Conservation (phyloP, 1,140 invertebrate species). For the Drosophila erecta region DNA sequence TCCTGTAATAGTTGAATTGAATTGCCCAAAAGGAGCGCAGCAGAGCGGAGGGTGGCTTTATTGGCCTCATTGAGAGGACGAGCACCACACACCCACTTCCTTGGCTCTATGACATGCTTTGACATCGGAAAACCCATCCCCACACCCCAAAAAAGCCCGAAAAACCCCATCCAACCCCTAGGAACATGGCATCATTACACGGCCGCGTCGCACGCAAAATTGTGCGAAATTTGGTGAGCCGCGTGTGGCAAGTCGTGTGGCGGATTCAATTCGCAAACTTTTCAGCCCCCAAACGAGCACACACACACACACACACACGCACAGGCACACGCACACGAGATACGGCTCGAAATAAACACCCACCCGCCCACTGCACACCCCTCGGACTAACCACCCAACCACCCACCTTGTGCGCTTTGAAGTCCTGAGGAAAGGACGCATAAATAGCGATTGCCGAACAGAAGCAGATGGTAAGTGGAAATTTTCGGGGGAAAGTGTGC, state of each 20-base stretch:
- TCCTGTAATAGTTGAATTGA: conserved; percentile 79
- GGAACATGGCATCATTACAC: conserved; percentile 73
- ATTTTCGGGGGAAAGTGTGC: conserved; percentile 13
- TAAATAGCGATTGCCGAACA: conserved; percentile 48
- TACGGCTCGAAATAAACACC: conserved; percentile 47
- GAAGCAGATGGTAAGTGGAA: conserved; percentile 42
- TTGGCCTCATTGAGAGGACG: conserved; percentile 71
- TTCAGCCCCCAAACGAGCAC: conserved; percentile 39
- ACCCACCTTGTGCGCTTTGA: conserved; percentile 24
- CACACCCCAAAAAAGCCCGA: neutral
- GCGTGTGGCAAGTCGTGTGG: conserved; percentile 84
- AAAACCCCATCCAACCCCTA: conserved; percentile 6
- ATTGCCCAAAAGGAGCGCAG: conserved; percentile 56
- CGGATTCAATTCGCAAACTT: conserved; percentile 84
- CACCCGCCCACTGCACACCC: neutral
- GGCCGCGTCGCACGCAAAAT: conserved; percentile 81
- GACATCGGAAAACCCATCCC: conserved; percentile 54
- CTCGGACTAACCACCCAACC: neutral
- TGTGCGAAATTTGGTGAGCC: conserved; percentile 84
- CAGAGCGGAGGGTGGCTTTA: conserved; percentile 53
- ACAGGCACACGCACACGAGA: conserved; percentile 34
- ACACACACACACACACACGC: conserved; percentile 35
- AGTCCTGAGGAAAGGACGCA: conserved; percentile 27
- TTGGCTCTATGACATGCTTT: conserved; percentile 75
- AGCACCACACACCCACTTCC: conserved; percentile 24